Conservation (phyloP, 2,888 invertebrate species). For the Polydrusus cervinus region DNA sequence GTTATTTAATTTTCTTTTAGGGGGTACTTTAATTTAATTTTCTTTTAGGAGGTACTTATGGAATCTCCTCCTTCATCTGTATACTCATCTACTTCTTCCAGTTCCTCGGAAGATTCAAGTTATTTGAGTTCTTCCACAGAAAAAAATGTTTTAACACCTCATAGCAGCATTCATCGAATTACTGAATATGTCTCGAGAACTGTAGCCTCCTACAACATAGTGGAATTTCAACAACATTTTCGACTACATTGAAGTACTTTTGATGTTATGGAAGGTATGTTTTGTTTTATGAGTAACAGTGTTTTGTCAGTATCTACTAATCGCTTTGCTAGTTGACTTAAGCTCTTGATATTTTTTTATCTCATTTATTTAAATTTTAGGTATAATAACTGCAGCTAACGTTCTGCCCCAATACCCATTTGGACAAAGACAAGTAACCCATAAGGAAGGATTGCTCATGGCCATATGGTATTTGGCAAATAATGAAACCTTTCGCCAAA, state of each 20-base stretch:
- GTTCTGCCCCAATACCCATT: constrained; percentile 8
- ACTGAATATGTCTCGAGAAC: no score
- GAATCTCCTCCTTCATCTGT: background rate
- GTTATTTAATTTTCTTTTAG: constrained; percentile 10
- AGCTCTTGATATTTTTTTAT: background rate
- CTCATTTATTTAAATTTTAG: constrained; percentile 10
- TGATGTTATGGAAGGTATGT: constrained; percentile 8
- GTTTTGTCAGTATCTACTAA: background rate
- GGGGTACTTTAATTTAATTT: background rate
- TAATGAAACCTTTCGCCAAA: constrained; percentile 42
- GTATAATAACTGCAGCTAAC: constrained; percentile 18
- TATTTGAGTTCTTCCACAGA: background rate
- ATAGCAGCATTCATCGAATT: no score
- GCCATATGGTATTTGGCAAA: constrained; percentile 49
- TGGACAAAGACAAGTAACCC: constrained; percentile 1
- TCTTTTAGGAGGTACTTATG: constrained; percentile 10
- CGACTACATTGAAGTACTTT: background rate
- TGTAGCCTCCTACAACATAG: no score
- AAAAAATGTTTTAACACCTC: constrained; percentile 1
- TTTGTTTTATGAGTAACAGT: background rate
- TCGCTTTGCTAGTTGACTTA: background rate
- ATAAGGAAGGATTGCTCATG: constrained; percentile 16
- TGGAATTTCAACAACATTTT: background rate
- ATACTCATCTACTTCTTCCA: background rate
- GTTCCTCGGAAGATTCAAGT: background rate